Conservation (phyloP, 2,113 vertebrate genomes). For the Rhodinocichla rosea region DNA sequence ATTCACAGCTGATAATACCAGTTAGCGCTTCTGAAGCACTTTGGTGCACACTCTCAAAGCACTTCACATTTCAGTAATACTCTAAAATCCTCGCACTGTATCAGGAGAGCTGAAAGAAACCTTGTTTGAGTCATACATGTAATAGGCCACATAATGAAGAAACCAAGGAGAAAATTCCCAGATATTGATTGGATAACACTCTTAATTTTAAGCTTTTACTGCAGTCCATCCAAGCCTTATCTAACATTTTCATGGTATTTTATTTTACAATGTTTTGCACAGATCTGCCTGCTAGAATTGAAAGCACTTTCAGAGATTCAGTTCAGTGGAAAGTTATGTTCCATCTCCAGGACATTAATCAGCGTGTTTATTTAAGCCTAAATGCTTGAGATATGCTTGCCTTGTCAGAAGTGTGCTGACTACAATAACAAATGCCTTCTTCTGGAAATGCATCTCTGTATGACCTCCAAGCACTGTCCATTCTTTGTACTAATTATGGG, state of each 20-base stretch:
- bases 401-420: slow-evolving; percentile 20
- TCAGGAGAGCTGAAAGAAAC: neutral
- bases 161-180: neutral
- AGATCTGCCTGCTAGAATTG: neutral
- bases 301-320: neutral
- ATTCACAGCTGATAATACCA: slow-evolving; percentile 57
- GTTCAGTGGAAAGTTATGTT: neutral
- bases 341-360: slow-evolving; percentile 6
- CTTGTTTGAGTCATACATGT: neutral
- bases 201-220: neutral
- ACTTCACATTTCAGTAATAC: neutral
- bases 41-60: neutral
- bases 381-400: neutral
- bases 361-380: slow-evolving; percentile 9
- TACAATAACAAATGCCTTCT: neutral
- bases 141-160: neutral
- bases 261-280: neutral
- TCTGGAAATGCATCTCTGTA: neutral
- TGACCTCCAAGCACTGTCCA: slow-evolving; percentile 4
- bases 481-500: neutral
- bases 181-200: neutral
- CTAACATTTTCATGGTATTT: neutral
- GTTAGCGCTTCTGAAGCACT: slow-evolving; percentile 46
- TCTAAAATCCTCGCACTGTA: neutral
- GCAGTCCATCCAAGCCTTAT: neutral